phyloP scores from a whole-genome alignment of 1,140 invertebrate genomes.

The Drosophila parabipectinata region DNA sequence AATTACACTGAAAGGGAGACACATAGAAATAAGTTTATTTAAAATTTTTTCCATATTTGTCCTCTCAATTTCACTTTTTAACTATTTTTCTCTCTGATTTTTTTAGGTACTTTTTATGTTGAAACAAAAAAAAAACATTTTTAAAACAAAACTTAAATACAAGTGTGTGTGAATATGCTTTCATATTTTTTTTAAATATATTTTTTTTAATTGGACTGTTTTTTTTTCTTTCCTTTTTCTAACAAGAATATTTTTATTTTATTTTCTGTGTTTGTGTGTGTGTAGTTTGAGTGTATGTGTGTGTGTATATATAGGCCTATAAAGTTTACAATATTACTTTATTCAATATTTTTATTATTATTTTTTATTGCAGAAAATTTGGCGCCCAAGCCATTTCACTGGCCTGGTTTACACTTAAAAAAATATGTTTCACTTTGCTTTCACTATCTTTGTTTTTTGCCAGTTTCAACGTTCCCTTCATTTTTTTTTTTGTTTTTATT shows the following conservation, averaged over 20 bases:
- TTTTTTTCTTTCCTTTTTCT: slow-evolving; percentile 11
- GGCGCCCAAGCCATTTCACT: slow-evolving; percentile 59
- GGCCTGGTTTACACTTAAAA: slow-evolving; percentile 74
- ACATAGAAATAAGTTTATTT: slow-evolving; percentile 43
- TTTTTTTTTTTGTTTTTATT: slow-evolving; percentile 12
- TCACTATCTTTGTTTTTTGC: slow-evolving; percentile 14
- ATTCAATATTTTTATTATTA: slow-evolving; percentile 34
- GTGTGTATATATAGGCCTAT: slow-evolving; percentile 50
- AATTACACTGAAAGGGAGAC: slow-evolving; percentile 42
- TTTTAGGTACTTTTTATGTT: slow-evolving; percentile 59
- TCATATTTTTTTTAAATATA: slow-evolving; percentile 1
- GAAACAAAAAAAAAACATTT: slow-evolving; percentile 6
- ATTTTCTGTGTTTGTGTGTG: slow-evolving; percentile 25
- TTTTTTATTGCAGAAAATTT: slow-evolving; percentile 78
- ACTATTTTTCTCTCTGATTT: slow-evolving; percentile 20
- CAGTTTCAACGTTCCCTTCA: slow-evolving; percentile 19
- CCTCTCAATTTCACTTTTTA: not conserved
- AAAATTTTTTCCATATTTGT: slow-evolving; percentile 20
- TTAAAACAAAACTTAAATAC: slow-evolving; percentile 25
- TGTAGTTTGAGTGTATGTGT: slow-evolving; percentile 34
- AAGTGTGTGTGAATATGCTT: slow-evolving; percentile 20
- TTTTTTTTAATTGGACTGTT: slow-evolving; percentile 27
- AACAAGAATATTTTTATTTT: slow-evolving; percentile 16
- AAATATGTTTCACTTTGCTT: slow-evolving; percentile 64
- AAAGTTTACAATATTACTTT: slow-evolving; percentile 59